Percentiles rank a stretch among this genome's conserved stretches.
phyloP scores from a whole-genome alignment of 2,888 invertebrate species.

The Bunonema sp. region DNA sequence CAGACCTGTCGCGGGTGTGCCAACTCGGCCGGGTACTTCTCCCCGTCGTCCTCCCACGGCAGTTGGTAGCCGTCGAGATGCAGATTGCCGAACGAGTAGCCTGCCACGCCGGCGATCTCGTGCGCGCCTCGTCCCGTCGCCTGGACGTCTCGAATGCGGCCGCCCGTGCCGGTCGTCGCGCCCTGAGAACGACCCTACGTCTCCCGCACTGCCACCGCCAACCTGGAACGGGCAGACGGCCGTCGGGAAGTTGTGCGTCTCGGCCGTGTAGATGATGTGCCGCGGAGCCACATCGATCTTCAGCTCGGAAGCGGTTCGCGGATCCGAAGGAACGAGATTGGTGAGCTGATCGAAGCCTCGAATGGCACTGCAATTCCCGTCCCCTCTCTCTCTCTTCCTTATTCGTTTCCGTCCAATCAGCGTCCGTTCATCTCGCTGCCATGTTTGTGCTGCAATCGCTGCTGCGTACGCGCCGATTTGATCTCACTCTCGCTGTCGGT shows the following conservation, averaged over 20 bases:
- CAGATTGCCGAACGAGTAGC: slow-evolving; percentile 84
- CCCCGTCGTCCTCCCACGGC: slow-evolving; percentile 67
- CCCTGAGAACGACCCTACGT: slow-evolving; percentile 71
- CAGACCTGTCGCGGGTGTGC: slow-evolving; percentile 69
- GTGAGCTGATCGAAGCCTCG: slow-evolving; percentile 59
- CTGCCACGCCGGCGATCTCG: slow-evolving; percentile 58
- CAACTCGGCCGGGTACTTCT: slow-evolving; percentile 69
- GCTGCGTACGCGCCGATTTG: no score
- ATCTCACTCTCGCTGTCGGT: no score
- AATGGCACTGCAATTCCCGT: slow-evolving; percentile 20
- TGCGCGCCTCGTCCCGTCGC: slow-evolving; percentile 66
- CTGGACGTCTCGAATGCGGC: slow-evolving; percentile 79
- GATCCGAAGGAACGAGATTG: slow-evolving; percentile 58
- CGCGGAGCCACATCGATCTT: slow-evolving; percentile 53
- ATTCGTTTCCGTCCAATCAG: background rate
- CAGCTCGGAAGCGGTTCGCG: slow-evolving; percentile 57
- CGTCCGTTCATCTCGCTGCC: background rate
- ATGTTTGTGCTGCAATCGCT: no score
- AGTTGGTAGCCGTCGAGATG: slow-evolving; percentile 73
- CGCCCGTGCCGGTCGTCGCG: slow-evolving; percentile 91
- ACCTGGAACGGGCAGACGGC: slow-evolving; percentile 45
- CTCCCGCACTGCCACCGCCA: background rate
- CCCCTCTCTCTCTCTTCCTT: background rate
- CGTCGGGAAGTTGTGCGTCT: slow-evolving; percentile 95
- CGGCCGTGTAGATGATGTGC: slow-evolving; percentile 89